Conservation (phyloP, 2,888 invertebrate genomes). For the Polyploca ridens region DNA sequence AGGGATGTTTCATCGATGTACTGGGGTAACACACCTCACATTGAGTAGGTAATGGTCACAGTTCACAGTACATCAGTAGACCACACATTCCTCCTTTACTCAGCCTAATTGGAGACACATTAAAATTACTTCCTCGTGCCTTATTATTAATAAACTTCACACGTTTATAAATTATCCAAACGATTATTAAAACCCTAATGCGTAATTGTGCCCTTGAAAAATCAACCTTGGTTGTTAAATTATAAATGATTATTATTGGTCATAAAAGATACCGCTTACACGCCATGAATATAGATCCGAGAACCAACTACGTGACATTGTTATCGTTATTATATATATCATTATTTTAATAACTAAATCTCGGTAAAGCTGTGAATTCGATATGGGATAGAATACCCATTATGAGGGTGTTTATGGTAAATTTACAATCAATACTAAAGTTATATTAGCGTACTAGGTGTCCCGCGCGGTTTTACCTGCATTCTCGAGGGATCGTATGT, state of each 20-base stretch:
- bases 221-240: not conserved
- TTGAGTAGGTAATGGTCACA: too few species aligned
- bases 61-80: too few species aligned
- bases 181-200: not conserved
- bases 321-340: not conserved
- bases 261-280: conserved; percentile 5
- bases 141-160: not conserved
- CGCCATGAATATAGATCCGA: not conserved
- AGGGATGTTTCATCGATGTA: too few species aligned
- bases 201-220: not conserved
- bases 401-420: too few species aligned
- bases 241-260: not conserved
- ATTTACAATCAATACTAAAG: too few species aligned
- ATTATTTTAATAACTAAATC: not conserved
- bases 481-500: too few species aligned
- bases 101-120: not conserved
- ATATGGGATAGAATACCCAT: not conserved
- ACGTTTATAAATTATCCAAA: not conserved
- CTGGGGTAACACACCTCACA: not conserved
- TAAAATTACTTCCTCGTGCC: not conserved
- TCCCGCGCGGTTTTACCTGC: too few species aligned
- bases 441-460: too few species aligned
- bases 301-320: not conserved
- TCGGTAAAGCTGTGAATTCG: too few species aligned
- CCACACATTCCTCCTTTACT: too few species aligned